phyloP scores from a whole-genome alignment of 2,888 invertebrate genomes.

The Macaria notata region DNA sequence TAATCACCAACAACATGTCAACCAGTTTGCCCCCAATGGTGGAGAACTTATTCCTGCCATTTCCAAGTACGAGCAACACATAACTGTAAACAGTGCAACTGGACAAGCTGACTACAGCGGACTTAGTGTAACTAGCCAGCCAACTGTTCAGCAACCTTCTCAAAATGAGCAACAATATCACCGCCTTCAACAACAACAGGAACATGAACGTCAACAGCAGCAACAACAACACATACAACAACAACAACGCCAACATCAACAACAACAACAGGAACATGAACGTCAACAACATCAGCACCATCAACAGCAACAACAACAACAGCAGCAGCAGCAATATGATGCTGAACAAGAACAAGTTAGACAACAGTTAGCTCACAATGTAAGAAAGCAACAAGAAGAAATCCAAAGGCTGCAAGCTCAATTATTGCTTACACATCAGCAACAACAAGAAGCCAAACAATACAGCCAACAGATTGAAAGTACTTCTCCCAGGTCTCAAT shows the following conservation, averaged over 20 bases:
- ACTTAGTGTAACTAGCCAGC: constrained; percentile 49
- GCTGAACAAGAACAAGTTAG: constrained; percentile 69
- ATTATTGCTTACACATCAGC: constrained; percentile 63
- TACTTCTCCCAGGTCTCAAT: constrained; percentile 64
- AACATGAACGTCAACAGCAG: constrained; percentile 41
- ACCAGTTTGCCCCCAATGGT: constrained; percentile 82
- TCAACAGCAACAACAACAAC: constrained; percentile 47
- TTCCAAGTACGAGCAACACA: constrained; percentile 90
- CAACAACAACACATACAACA: constrained; percentile 47
- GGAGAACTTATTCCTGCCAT: constrained; percentile 90
- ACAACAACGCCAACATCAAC: constrained; percentile 46
- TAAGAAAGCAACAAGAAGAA: constrained; percentile 79
- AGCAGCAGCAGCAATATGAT: constrained; percentile 66
- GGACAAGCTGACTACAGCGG: constrained; percentile 52
- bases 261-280: constrained; percentile 48
- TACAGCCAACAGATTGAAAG: constrained; percentile 55
- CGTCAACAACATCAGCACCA: constrained; percentile 48
- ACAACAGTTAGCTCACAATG: constrained; percentile 69
- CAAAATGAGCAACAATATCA: constrained; percentile 37
- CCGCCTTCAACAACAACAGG: constrained; percentile 37
- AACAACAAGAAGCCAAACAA: constrained; percentile 53
- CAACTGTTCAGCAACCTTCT: constrained; percentile 36
- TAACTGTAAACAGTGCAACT: constrained; percentile 79
- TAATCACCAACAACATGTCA: constrained; percentile 71
- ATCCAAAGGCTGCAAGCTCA: constrained; percentile 74